A percentile compares a stretch with the other conserved stretches of the same genome.
Conservation (phyloP, 2,797 vertebrate genomes). For the Graptemys geographica region DNA sequence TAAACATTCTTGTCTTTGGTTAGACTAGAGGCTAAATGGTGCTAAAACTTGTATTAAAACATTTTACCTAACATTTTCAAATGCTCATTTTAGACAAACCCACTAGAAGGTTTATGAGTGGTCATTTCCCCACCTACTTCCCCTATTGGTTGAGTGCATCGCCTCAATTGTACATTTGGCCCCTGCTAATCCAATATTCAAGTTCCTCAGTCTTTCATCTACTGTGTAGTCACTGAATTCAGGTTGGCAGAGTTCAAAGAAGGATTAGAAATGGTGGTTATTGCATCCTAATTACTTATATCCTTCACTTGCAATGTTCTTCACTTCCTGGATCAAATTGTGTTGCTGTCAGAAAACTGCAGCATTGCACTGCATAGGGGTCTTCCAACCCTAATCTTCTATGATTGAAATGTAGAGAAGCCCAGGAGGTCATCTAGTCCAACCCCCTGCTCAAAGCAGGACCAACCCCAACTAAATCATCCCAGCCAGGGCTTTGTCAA, state of each 20-base stretch:
- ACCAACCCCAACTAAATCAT: too few species aligned
- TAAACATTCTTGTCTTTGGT: conserved; percentile 30
- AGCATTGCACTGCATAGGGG: neutral
- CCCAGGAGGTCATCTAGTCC: too few species aligned
- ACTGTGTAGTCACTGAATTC: conserved; percentile 57
- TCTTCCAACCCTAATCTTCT: too few species aligned
- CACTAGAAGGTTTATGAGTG: neutral
- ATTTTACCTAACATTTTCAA: neutral
- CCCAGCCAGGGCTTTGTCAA: too few species aligned
- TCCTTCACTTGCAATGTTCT: conserved; percentile 22
- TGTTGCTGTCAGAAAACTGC: neutral
- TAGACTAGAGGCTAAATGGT: conserved; percentile 39
- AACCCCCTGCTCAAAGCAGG: too few species aligned
- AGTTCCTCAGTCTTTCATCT: conserved; percentile 51
- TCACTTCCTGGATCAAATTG: conserved; percentile 1
- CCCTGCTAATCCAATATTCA: conserved; percentile 44
- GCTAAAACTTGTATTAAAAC: neutral
- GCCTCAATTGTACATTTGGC: conserved; percentile 19
- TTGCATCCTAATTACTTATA: conserved; percentile 48
- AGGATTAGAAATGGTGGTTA: conserved; percentile 57
- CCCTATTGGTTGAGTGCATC: conserved; percentile 46
- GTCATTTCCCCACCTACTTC: conserved; percentile 50
- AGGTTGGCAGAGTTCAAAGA: conserved; percentile 42
- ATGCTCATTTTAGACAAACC: neutral
- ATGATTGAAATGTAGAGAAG: too few species aligned